Evolutionary conservation across 2,888 invertebrate species (phyloP), one percentile per base, ranked within the genome.

Genomic region (Acanthococcus lagerstroemiae): DNA sequence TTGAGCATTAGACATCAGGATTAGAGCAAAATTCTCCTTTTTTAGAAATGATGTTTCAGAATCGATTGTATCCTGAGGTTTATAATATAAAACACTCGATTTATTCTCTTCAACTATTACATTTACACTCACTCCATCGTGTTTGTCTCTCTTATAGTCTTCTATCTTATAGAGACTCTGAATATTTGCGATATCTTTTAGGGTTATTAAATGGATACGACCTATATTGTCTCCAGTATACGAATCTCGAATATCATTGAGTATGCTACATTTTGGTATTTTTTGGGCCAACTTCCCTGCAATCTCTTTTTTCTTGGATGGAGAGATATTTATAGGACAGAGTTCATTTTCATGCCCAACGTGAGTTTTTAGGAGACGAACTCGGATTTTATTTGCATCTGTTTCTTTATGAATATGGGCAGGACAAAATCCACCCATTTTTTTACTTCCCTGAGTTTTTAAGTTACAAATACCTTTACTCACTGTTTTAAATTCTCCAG

Each of bases 281-380:
- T 4, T 15, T n/a, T 52, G 15, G 9, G 12, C 3, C n/a, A 52
- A 12, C 26, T 52, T 52, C 25, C 15, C 4, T 6, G 24, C 52
- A 1, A 22, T 3, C 25, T 52, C n/a, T 24, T 22, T 24, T 52
- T 52, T 52, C 4, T 6, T 24, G 1, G 12, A 15, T n/a, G n/a
- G n/a, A n/a, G 30, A 27, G 4, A 55, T 7, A 27, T n/a, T 25
- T 17, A 55, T 19, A 22, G 25, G 55, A 30, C 27, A 55, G 9
- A 27, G 55, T 27, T 55, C 55, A 3, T 55, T 27, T 27, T 55
- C 55, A 27, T 55, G 55, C 1, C 55, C 55, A 30, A 55, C 30
- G 17, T 55, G 55, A 27, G 55, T 55, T 9, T 15, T 27, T 2
- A 27, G 12, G 27, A 55, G 27, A 27, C 21, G 12, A 55, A 55